Conservation (phyloP, 2,113 vertebrate species). For the Sprattus sprattus region DNA sequence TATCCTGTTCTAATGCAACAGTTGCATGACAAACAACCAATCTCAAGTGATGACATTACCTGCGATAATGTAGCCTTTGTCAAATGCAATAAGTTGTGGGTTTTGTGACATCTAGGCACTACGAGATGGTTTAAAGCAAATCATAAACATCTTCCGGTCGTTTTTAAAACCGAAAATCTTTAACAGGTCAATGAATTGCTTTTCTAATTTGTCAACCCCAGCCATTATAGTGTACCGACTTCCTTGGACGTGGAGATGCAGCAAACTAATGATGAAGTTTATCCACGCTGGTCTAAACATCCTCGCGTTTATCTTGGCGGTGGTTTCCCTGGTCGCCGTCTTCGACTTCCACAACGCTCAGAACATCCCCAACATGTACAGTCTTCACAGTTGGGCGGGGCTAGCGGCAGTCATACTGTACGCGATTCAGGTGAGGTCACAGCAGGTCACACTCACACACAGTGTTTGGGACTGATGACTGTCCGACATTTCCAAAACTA, state of each 20-base stretch:
- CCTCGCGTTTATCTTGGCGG: conserved; percentile 76
- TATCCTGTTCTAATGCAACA: background rate
- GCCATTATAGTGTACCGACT: conserved; percentile 83
- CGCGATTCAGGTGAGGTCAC: conserved; percentile 79
- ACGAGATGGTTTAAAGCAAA: too few species aligned
- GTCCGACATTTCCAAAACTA: background rate
- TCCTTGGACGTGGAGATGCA: conserved; percentile 94
- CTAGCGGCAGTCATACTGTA: conserved; percentile 79
- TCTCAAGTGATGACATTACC: background rate
- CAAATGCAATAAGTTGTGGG: too few species aligned
- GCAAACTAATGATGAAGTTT: conserved; percentile 89
- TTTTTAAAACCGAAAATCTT: too few species aligned
- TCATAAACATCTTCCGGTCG: background rate
- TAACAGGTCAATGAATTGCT: background rate
- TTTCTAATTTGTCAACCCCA: conserved; percentile 45
- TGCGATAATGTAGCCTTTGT: background rate
- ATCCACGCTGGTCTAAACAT: conserved; percentile 88
- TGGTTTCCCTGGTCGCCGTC: conserved; percentile 82
- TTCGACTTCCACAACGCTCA: conserved; percentile 87
- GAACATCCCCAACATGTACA: conserved; percentile 92
- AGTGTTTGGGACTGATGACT: too few species aligned
- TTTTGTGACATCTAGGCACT: too few species aligned
- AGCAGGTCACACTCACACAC: background rate
- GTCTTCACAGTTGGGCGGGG: conserved; percentile 96
- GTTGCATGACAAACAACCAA: background rate